Conservation (phyloP, 1,140 invertebrate genomes). For the Babylonia areolata region DNA sequence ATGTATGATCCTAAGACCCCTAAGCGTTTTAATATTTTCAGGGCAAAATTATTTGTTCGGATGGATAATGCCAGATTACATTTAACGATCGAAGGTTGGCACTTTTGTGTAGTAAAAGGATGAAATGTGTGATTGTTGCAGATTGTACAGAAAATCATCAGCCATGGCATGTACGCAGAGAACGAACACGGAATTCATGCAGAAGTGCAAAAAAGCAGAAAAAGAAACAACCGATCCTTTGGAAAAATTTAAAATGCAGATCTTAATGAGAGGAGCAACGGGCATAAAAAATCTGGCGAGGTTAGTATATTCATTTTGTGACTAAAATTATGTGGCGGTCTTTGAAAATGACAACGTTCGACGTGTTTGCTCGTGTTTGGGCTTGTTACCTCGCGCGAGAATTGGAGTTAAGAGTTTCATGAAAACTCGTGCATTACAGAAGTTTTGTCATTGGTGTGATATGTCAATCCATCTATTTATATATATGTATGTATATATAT, state of each 20-base stretch:
- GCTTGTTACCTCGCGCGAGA: neutral
- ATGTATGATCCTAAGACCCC: neutral
- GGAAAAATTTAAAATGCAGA: conserved; percentile 89
- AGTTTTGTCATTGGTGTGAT: neutral
- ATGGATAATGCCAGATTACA: neutral
- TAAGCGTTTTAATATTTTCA: neutral
- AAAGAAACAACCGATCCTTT: conserved; percentile 83
- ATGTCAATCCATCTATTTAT: too few relatives aligned
- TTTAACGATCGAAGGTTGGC: too few relatives aligned
- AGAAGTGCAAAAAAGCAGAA: conserved; percentile 81
- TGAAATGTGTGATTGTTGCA: too few relatives aligned
- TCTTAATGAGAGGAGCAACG: conserved; percentile 88
- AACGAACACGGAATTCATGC: conserved; percentile 86
- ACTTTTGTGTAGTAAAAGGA: too few relatives aligned
- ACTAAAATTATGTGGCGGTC: neutral
- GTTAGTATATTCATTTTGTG: conserved; percentile 77
- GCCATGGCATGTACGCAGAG: conserved; percentile 70
- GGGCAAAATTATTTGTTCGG: neutral
- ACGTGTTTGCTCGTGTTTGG: conserved; percentile 6
- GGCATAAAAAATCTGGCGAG: conserved; percentile 93
- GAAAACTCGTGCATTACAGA: neutral
- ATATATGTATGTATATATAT: neutral
- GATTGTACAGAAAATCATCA: too few relatives aligned
- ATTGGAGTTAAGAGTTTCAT: neutral
- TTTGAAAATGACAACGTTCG: neutral